phyloP scores from a whole-genome alignment of 35 echinoderm and acorn worm species.

The Heliocidaris tuberculata region DNA sequence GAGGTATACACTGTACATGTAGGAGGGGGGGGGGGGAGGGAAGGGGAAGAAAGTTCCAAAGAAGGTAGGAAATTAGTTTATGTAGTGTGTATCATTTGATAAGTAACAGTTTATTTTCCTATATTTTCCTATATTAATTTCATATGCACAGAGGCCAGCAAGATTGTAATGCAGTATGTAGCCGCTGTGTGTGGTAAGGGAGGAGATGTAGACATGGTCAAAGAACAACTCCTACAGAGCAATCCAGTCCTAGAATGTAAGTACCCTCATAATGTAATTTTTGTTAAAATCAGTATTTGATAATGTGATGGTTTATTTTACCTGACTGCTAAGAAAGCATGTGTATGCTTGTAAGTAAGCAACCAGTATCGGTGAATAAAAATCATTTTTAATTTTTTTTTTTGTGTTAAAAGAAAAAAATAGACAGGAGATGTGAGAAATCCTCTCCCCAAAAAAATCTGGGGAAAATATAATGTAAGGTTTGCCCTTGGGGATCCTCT shows the following conservation, averaged over 20 bases:
- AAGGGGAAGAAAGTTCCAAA: background rate
- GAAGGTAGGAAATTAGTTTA: background rate
- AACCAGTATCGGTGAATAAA: too few species aligned
- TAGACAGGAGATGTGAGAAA: too few species aligned
- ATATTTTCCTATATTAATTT: background rate
- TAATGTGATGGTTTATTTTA: too few species aligned
- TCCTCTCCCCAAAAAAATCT: too few species aligned
- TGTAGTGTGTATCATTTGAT: too few species aligned
- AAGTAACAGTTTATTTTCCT: background rate
- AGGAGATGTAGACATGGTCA: conserved; percentile 87
- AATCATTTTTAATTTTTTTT: too few species aligned
- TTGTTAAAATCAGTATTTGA: background rate
- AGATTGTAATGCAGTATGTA: conserved; percentile 99
- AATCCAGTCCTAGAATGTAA: conserved; percentile 99
- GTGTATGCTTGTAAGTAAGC: too few species aligned
- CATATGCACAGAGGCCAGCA: conserved; percentile 76
- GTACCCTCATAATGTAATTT: background rate
- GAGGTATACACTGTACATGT: background rate
- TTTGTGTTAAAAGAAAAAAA: too few species aligned
- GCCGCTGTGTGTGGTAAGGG: conserved; percentile 98
- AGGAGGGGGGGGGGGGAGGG: background rate
- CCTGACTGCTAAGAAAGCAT: too few species aligned
- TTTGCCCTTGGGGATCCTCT: too few species aligned
- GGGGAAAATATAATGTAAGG: too few species aligned
- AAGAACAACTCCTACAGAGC: conserved; percentile 97